Evolutionary conservation across 1,140 invertebrate genomes (phyloP).

Genomic region (Orius insidiosus): DNA sequence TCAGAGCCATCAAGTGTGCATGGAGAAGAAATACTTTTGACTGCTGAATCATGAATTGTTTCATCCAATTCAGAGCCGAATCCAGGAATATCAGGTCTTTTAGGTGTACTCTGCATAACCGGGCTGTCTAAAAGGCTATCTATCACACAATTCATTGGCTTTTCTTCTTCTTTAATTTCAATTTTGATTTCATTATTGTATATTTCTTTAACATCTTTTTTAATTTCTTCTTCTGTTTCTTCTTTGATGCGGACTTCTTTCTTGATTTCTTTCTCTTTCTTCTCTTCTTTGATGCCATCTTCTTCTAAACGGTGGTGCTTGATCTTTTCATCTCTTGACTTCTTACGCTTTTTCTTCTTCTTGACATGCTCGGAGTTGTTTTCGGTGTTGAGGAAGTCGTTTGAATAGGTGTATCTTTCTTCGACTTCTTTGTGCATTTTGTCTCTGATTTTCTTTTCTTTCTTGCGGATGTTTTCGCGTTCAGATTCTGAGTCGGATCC

Average conservation of each 20-base stretch:
- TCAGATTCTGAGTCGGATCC: conserved; percentile 26
- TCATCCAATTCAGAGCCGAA: conserved; percentile 44
- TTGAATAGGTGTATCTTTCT: conserved; percentile 47
- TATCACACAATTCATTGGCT: conserved; percentile 26
- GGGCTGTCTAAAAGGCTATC: conserved; percentile 28
- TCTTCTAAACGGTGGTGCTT: conserved; percentile 33
- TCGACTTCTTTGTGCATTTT: conserved; percentile 41
- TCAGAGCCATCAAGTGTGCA: conserved; percentile 16
- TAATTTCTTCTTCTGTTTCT: conserved; percentile 11
- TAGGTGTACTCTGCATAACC: conserved; percentile 19
- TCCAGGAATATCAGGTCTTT: conserved; percentile 45
- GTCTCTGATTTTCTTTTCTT: conserved; percentile 54
- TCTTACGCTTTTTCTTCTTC: conserved; percentile 68
- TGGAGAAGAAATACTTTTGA: conserved; percentile 46
- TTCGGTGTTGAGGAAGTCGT: conserved; percentile 24
- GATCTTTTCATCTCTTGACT: conserved; percentile 56
- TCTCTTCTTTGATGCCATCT: conserved; percentile 8
- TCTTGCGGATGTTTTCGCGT: conserved; percentile 27
- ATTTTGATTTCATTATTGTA: conserved; percentile 10
- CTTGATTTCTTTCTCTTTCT: conserved; percentile 16
- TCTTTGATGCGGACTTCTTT: conserved; percentile 1
- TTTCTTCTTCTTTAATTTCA: neutral
- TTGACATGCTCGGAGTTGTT: conserved; percentile 23
- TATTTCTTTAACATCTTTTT: conserved; percentile 17
- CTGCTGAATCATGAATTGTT: conserved; percentile 58